phyloP scores from a whole-genome alignment of 2,888 invertebrate species.

The Drosophila leonis region DNA sequence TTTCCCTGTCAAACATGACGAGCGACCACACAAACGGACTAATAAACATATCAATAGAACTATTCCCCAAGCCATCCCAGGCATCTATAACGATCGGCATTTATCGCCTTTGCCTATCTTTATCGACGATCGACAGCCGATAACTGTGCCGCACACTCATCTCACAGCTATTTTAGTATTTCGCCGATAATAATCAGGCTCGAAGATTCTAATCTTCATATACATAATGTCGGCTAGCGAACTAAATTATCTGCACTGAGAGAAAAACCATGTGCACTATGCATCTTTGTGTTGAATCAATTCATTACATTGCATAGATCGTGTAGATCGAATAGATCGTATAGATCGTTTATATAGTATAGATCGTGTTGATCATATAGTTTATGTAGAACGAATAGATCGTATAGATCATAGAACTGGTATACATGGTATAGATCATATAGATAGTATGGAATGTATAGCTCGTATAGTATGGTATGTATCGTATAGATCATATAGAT shows the following conservation, averaged over 20 bases:
- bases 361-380: neutral
- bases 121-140: constrained; percentile 1
- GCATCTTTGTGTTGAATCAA: neutral
- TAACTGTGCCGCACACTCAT: neutral
- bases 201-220: constrained; percentile 17
- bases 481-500: neutral
- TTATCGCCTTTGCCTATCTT: constrained; percentile 22
- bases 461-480: neutral
- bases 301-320: neutral
- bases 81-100: constrained; percentile 1
- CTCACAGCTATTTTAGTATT: constrained; percentile 1
- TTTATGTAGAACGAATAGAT: neutral
- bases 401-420: neutral
- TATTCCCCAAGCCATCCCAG: neutral
- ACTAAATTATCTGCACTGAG: constrained; percentile 15
- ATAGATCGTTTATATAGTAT: neutral
- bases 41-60: constrained; percentile 14
- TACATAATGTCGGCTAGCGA: neutral
- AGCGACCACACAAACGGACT: constrained; percentile 25
- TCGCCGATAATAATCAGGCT: constrained; percentile 2
- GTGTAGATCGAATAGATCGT: neutral
- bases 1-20: constrained; percentile 61
- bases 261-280: neutral
- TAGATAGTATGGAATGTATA: neutral
- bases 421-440: neutral